Evolutionary conservation across 2,113 vertebrate species (phyloP).

Genomic region (Solenodon paradoxus): DNA sequence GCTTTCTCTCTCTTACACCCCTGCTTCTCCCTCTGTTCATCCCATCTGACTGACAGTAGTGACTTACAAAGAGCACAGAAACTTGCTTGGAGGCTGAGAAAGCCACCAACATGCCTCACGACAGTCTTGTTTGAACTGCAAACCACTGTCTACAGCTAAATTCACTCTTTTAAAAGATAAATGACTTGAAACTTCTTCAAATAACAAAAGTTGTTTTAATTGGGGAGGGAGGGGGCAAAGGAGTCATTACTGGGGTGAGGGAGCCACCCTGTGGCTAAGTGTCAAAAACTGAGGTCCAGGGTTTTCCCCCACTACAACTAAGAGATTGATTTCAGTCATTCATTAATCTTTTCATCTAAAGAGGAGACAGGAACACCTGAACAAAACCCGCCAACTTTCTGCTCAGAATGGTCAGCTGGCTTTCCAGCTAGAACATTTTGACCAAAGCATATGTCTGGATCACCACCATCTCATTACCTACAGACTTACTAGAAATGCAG

Average conservation of each 20-base stretch:
- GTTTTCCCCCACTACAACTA: too few species aligned
- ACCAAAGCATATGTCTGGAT: background rate
- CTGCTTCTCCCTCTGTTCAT: background rate
- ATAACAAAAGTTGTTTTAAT: background rate
- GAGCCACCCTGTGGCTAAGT: constrained; percentile 48
- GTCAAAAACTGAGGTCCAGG: background rate
- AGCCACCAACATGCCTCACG: background rate
- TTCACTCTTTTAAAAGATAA: background rate
- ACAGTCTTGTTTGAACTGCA: background rate
- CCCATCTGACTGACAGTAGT: background rate
- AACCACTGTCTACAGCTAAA: background rate
- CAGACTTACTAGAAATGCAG: background rate
- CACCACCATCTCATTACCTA: background rate
- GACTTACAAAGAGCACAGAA: background rate
- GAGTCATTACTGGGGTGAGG: constrained; percentile 4
- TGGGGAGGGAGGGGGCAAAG: background rate
- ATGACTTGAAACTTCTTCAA: background rate
- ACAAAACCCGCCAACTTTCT: background rate
- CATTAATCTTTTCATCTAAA: background rate
- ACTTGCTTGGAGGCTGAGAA: background rate
- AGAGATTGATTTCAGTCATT: too few species aligned
- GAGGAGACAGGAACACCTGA: background rate
- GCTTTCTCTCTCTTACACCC: background rate
- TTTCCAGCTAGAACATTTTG: background rate
- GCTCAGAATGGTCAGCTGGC: background rate